Percentiles rank a stretch among this genome's conserved stretches.
These are phyloP conservation scores for Cantharis flavilabris DNA, from an alignment of 2,888 invertebrate genomes.

Conservation along the genomic window DNA sequence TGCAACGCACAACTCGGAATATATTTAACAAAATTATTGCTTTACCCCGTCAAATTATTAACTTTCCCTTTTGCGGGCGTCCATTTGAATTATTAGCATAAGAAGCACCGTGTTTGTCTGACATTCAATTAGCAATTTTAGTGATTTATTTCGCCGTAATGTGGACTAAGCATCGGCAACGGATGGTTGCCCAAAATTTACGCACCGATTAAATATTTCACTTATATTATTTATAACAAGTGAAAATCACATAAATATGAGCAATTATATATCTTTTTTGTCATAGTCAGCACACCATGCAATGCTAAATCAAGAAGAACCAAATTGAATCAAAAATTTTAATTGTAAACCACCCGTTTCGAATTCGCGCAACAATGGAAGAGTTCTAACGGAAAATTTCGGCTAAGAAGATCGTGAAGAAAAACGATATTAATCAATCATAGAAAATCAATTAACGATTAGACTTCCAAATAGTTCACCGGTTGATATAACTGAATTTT, in stretches of 20 bases:
- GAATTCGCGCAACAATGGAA: neutral
- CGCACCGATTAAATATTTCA: neutral
- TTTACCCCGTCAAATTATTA: constrained; percentile 29
- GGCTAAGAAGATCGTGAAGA: neutral
- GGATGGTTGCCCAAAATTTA: neutral
- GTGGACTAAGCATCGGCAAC: neutral
- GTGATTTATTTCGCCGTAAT: neutral
- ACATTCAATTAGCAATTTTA: neutral
- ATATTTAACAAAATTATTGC: constrained; percentile 20
- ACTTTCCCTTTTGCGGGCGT: constrained; percentile 31
- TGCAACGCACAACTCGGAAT: constrained; percentile 21
- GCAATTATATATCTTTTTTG: neutral
- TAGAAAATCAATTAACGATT: neutral
- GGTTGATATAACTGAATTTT: neutral
- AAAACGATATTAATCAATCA: neutral
- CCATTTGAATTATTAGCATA: constrained; percentile 4
- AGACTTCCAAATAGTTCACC: neutral
- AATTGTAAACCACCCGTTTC: neutral
- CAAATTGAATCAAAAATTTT: neutral
- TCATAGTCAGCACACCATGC: neutral
- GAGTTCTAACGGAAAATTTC: neutral
- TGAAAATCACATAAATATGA: neutral
- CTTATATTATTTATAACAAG: neutral
- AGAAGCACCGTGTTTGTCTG: neutral
- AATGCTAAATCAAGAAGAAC: neutral